Conservation (phyloP, 2,797 vertebrate species). For the Danionella dracula region DNA sequence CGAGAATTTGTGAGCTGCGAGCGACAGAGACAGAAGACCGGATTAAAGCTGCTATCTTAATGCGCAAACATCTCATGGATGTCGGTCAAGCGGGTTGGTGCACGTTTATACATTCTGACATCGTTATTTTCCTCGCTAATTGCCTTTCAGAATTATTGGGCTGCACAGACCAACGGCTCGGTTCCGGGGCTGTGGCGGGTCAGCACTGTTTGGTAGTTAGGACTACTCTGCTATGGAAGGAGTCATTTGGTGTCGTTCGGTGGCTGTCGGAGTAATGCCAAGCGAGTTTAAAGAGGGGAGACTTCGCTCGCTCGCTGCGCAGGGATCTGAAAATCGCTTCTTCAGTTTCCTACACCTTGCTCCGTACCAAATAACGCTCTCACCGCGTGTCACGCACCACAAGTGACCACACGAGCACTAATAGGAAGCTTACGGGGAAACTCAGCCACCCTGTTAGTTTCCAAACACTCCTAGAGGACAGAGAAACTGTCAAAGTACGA, state of each 20-base stretch:
- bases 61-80: conserved; percentile 54
- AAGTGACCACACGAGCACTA: conserved; percentile 35
- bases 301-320: conserved; percentile 57
- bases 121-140: conserved; percentile 62
- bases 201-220: conserved; percentile 49
- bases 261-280: conserved; percentile 47
- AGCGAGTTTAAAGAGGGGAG: conserved; percentile 54
- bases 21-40: conserved; percentile 60
- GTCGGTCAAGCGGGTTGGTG: conserved; percentile 70
- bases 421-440: conserved; percentile 35
- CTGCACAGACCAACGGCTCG: conserved; percentile 46
- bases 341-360: conserved; percentile 55
- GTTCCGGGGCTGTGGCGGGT: conserved; percentile 55
- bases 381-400: conserved; percentile 43
- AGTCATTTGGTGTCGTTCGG: conserved; percentile 50
- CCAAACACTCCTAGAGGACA: conserved; percentile 36
- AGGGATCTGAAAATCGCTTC: conserved; percentile 53
- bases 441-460: conserved; percentile 29
- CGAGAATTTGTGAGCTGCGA: conserved; percentile 70
- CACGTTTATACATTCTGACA: conserved; percentile 71
- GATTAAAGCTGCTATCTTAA: conserved; percentile 59
- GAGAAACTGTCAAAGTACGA: conserved; percentile 41
- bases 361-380: conserved; percentile 49
- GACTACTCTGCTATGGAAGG: conserved; percentile 51
- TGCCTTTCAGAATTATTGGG: conserved; percentile 61